Evolutionary conservation across 1,140 invertebrate species (phyloP).

Genomic region (Drosophila sechellia): DNA sequence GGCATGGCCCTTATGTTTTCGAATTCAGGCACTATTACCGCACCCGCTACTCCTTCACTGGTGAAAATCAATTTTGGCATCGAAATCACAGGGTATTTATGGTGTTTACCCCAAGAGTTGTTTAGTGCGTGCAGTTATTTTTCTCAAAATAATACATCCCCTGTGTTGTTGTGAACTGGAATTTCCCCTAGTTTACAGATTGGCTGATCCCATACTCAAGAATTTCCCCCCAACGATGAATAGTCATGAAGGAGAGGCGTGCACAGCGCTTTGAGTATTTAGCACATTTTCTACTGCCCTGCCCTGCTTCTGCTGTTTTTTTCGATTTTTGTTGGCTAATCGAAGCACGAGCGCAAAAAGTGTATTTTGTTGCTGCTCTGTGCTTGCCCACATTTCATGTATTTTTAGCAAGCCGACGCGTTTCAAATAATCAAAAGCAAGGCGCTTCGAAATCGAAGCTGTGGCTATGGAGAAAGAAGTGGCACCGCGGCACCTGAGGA

Average conservation of each 20-base stretch:
- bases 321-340: constrained; percentile 34
- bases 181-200: constrained; percentile 3
- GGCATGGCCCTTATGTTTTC: constrained; percentile 36
- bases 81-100: too few species aligned
- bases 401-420: constrained; percentile 67
- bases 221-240: constrained; percentile 3
- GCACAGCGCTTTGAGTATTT: constrained; percentile 47
- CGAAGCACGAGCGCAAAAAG: constrained; percentile 57
- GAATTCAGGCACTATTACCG: too few species aligned
- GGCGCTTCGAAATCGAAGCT: constrained; percentile 4
- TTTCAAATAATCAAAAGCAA: constrained; percentile 56
- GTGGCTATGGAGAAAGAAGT: constrained; percentile 10
- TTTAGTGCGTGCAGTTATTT: too few species aligned
- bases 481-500: constrained; percentile 13
- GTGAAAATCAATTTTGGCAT: neutral
- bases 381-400: constrained; percentile 62
- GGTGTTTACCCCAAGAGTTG: too few species aligned
- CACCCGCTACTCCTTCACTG: too few species aligned
- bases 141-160: too few species aligned
- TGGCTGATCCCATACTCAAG: neutral
- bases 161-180: constrained; percentile 6
- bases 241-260: constrained; percentile 54
- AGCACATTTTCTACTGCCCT: constrained; percentile 59
- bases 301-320: constrained; percentile 6
- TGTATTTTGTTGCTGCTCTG: constrained; percentile 26